These are phyloP conservation scores for Heteromurus nitidus DNA, from an alignment of 2,888 invertebrate species.

Conservation along the genomic window DNA sequence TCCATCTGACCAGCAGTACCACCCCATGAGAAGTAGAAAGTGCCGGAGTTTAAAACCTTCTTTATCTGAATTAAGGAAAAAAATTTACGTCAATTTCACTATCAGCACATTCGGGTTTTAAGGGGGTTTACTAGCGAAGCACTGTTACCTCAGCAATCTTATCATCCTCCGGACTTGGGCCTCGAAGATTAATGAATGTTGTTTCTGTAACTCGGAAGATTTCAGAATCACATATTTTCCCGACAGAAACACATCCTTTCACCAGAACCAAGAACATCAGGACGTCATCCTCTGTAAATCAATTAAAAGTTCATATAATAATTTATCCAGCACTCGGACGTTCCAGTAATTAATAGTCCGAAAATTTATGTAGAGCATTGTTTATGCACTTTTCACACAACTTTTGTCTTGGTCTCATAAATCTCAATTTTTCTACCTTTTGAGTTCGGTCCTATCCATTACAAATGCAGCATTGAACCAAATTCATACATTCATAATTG, in stretches of 20 bases:
- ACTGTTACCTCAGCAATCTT: slow-evolving; percentile 79
- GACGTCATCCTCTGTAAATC: slow-evolving; percentile 82
- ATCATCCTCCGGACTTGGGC: slow-evolving; percentile 81
- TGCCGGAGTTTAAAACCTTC: slow-evolving; percentile 97
- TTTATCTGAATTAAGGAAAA: too few species aligned
- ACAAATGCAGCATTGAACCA: slow-evolving; percentile 50
- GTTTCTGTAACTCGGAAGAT: slow-evolving; percentile 96
- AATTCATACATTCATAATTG: too few species aligned
- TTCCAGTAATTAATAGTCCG: not conserved
- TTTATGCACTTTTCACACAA: not conserved
- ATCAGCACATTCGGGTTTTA: too few species aligned
- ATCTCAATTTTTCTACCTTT: slow-evolving; percentile 62
- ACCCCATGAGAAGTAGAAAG: slow-evolving; percentile 97
- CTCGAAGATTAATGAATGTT: slow-evolving; percentile 90
- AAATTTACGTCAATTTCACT: too few species aligned
- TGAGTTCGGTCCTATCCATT: slow-evolving; percentile 68
- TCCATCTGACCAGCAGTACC: slow-evolving; percentile 83
- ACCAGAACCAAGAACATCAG: slow-evolving; percentile 93
- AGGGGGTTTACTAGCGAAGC: too few species aligned
- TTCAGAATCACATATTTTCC: slow-evolving; percentile 95
- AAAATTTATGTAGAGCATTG: not conserved
- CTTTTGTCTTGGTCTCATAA: not conserved
- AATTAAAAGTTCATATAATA: slow-evolving; percentile 3
- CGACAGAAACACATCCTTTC: slow-evolving; percentile 96
- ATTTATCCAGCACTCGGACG: not conserved